These are phyloP conservation scores for Dicycla oo DNA, from an alignment of 2,888 invertebrate genomes.

Conservation along the genomic window DNA sequence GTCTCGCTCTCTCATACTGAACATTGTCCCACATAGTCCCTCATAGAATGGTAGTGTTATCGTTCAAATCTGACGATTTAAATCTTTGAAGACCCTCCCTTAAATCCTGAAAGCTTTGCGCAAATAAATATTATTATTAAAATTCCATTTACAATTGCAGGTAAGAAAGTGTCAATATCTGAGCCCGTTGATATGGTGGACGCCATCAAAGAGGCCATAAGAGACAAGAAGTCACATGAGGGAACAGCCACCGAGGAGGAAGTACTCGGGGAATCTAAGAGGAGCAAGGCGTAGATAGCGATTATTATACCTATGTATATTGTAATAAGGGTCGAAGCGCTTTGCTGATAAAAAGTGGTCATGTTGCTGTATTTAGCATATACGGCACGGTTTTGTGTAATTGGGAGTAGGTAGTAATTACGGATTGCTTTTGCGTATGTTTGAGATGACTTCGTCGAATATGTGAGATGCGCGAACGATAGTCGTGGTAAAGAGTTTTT, in stretches of 20 bases:
- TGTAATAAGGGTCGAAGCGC: slow-evolving; percentile 37
- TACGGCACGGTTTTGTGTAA: not conserved
- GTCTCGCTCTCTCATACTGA: not conserved
- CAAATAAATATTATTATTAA: not conserved
- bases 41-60: not conserved
- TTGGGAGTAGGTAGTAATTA: slow-evolving; percentile 1
- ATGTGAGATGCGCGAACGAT: not conserved
- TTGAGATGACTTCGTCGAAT: not conserved
- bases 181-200: slow-evolving; percentile 91
- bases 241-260: slow-evolving; percentile 76
- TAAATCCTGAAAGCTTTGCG: not conserved
- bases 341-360: slow-evolving; percentile 39
- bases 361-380: not conserved
- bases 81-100: not conserved
- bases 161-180: slow-evolving; percentile 91
- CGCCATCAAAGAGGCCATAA: slow-evolving; percentile 91
- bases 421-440: not conserved
- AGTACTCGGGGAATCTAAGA: slow-evolving; percentile 82
- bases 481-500: not conserved
- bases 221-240: slow-evolving; percentile 84
- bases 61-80: too few relatives aligned
- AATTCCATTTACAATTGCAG: slow-evolving; percentile 80
- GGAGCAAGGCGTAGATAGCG: slow-evolving; percentile 82
- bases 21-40: not conserved
- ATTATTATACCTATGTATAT: slow-evolving; percentile 26